These are phyloP conservation scores for Sturnira hondurensis DNA, from an alignment of 2,113 vertebrate genomes.

Conservation along the genomic window DNA sequence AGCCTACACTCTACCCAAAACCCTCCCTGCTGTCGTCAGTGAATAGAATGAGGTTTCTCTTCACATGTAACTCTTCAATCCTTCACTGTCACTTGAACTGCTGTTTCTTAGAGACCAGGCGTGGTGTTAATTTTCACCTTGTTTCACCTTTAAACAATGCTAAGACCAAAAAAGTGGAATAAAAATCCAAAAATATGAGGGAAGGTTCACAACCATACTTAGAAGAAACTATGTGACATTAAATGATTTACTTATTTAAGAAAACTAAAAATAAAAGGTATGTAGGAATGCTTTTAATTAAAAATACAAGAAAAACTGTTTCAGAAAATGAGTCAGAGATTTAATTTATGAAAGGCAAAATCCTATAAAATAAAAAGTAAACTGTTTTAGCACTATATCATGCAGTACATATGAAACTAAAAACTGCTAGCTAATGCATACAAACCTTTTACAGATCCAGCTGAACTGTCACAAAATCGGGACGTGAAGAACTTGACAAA, in stretches of 20 bases:
- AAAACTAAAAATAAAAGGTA: not conserved
- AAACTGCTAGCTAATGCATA: not conserved
- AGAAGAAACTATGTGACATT: not conserved
- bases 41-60: not conserved
- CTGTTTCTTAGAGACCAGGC: not conserved
- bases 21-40: not conserved
- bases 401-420: not conserved
- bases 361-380: not conserved
- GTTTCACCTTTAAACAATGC: not conserved
- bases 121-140: not conserved
- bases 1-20: not conserved
- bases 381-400: not conserved
- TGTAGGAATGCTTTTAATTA: not conserved
- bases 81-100: not conserved
- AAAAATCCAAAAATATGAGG: not conserved
- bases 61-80: not conserved
- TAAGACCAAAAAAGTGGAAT: not conserved
- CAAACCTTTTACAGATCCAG: not conserved
- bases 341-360: not conserved
- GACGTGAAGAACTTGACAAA: not conserved
- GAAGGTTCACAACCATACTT: not conserved
- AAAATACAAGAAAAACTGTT: not conserved
- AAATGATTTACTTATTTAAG: not conserved
- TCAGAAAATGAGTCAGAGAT: not conserved
- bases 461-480: not conserved